Evolutionary conservation across 1,140 invertebrate species (phyloP), one percentile per base, ranked within the genome.

Genomic region (Drosophila nikananu): DNA sequence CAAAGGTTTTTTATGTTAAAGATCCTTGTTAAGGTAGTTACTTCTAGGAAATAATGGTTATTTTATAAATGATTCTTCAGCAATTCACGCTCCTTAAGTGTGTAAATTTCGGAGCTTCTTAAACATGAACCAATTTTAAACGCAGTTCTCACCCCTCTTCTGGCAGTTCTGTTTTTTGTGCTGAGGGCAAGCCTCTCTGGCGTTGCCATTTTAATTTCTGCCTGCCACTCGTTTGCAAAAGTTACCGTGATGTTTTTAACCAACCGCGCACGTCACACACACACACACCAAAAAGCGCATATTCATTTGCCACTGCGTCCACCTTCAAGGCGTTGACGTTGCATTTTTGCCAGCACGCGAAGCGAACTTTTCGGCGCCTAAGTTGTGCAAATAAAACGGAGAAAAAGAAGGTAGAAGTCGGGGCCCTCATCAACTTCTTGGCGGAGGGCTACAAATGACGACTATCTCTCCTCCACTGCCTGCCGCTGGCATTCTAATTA

Each of bases 251-350:
- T 66, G 21, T 25, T 57, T 39, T 57, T 57, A 39, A 39, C 54
- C 54, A 39, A 39, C 54, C 54, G 15, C 9, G 70, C 67, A 68
- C 65, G 46, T 41, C 35, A 19, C 58, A 58, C 51, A 44, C 60
- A 54, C 44, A 1, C 32, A 32, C 6, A 30, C 30, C 23, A 12
- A 10, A 19, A 3, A 21, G 17, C 15, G 17, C 15, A 48, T 8
- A 52, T 39, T 27, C 48, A 39, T 44, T 65, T 60, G 71, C 51
- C 61, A 44, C 54, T 63, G 52, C 49, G 63, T 81, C 46, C 68
- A 54, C 72, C 74, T 86, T 82, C 32, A 49, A 80, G 83, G 70
- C 77, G 81, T 81, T 86, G 73, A 81, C 82, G 77, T 77, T 77
- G 82, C 79, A 82, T 81, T 86, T 86, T 76, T 86, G 48, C 19